Base-by-base conservation (phyloP, 2,113 vertebrate genomes). In the Hyla sarda region DNA sequence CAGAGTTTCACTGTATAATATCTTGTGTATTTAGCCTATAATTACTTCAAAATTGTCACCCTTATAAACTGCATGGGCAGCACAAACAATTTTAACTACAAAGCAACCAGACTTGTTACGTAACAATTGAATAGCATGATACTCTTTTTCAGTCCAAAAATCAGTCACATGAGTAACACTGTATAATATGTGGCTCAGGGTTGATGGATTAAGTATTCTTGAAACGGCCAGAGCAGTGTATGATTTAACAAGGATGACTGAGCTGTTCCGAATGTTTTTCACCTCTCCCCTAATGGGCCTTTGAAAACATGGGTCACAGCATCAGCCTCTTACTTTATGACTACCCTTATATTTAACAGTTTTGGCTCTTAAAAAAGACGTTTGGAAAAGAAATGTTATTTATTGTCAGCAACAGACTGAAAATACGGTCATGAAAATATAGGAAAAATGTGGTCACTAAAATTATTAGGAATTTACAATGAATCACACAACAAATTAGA, bases 51-150 rank as follows among this genome's bases (percentile, higher is more conserved):
- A 69, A 52, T 17, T 60, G 25, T 67, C 30, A 37, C 74, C 45
- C 5, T 69, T 58, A 32, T 85, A 69, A 84, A 48, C 25, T 8
- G 52, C 60, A 85, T 62, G 32, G 23, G 47, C 45, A 79, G 21
- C 37, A 34, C 65, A 74, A 84, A 84, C 41, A 78, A 85, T 77
- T 0, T 67, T 37, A 85, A 65, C 60, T 23, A 48, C 47, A 78
- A 77, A 50, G 58, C 19, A 62, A 50, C 11, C 8, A n/a, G 37
- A 60, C 58, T 34, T 52, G 23, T 72, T 23, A 25, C 52, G 21
- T 34, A 69, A 86, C 84, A 86, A 86, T 86, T 28, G 62, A 71
- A 86, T 80, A 86, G 84, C 84, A 30, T 72, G 84, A 72, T 80
- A 62, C 56, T 56, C 41, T 56, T 48, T 48, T 47, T 45, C 47